These are phyloP conservation scores for Ambastaia sidthimunki DNA, from an alignment of 2,797 vertebrate genomes.

Conservation along the genomic window DNA sequence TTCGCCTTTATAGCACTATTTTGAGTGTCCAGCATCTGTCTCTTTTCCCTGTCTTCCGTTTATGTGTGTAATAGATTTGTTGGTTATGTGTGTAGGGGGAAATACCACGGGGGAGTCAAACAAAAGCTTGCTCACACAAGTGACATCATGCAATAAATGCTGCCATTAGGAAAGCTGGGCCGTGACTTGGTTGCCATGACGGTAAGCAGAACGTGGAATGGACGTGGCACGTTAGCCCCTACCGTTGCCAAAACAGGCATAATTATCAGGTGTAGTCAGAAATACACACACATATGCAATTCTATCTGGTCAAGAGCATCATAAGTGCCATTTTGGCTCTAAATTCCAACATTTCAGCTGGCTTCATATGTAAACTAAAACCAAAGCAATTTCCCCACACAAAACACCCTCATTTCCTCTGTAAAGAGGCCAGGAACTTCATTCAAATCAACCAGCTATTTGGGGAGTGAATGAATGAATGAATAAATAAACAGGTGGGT, in stretches of 20 bases:
- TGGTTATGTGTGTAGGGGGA: slow-evolving; percentile 29
- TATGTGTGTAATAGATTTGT: slow-evolving; percentile 33
- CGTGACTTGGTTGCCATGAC: slow-evolving; percentile 40
- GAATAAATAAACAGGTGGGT: slow-evolving; percentile 40
- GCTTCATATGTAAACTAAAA: slow-evolving; percentile 32
- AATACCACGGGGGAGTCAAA: slow-evolving; percentile 40
- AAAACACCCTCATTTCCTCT: slow-evolving; percentile 34
- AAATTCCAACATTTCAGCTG: slow-evolving; percentile 27
- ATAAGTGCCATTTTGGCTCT: slow-evolving; percentile 22
- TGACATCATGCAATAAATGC: slow-evolving; percentile 54
- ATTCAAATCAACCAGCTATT: slow-evolving; percentile 37
- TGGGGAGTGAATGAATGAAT: slow-evolving; percentile 29
- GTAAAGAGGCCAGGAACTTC: slow-evolving; percentile 14
- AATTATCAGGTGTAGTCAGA: slow-evolving; percentile 35
- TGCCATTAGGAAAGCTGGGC: slow-evolving; percentile 39
- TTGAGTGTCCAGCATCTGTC: background rate
- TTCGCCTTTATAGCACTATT: background rate
- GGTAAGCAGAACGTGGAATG: slow-evolving; percentile 31
- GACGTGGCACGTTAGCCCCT: slow-evolving; percentile 21
- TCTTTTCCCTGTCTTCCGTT: background rate
- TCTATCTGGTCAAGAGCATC: slow-evolving; percentile 34
- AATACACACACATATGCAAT: background rate
- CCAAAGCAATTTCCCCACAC: slow-evolving; percentile 21
- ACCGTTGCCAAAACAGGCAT: slow-evolving; percentile 30
- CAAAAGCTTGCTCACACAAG: slow-evolving; percentile 43